These are phyloP conservation scores for Siderastrea radians DNA, from an alignment of 92 coral and sea anemone genomes.

Conservation along the genomic window DNA sequence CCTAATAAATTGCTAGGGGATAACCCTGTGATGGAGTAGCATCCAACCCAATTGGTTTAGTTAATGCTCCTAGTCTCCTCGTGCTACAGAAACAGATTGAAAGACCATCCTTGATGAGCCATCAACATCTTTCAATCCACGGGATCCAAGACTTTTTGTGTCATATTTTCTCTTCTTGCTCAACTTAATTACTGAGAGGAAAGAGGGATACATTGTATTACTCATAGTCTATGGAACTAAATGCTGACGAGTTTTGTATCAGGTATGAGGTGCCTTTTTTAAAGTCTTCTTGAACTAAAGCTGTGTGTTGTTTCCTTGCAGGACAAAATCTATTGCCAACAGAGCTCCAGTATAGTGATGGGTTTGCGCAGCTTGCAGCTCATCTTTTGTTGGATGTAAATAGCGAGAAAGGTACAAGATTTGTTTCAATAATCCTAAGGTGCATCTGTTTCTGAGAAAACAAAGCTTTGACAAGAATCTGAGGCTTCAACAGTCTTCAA, in stretches of 20 bases:
- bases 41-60: no score
- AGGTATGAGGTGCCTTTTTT: not conserved
- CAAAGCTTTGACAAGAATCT: no score
- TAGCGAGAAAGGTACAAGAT: conserved; percentile 71
- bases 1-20: no score
- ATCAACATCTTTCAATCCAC: no score
- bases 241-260: not conserved
- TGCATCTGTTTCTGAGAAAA: no score
- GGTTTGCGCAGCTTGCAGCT: conserved; percentile 87
- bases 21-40: no score
- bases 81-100: no score
- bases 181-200: not conserved
- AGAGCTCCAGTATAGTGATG: conserved; percentile 95
- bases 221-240: not conserved
- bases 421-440: no score
- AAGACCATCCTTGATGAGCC: no score
- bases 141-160: not conserved
- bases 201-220: no score
- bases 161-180: not conserved
- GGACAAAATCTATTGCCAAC: conserved; percentile 88
- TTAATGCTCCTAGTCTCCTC: no score
- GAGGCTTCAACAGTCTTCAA: no score
- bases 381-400: conserved; percentile 91
- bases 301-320: conserved; percentile 1
- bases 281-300: not conserved